Conservation (phyloP, 1,140 invertebrate genomes). For the Gonatopus flavifemur region DNA sequence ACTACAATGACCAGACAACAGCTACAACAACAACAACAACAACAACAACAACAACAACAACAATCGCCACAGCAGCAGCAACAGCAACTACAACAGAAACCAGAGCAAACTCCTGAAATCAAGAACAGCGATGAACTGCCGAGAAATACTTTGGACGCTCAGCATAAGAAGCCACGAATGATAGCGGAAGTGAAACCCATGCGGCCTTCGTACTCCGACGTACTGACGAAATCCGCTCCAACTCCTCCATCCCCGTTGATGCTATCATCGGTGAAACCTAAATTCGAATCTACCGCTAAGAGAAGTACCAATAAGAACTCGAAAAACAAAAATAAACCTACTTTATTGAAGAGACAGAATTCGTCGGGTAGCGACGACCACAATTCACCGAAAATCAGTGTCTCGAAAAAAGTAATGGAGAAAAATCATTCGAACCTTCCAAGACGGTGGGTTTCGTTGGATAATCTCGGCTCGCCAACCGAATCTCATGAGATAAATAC, state of each 20-base stretch:
- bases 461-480: conserved; percentile 44
- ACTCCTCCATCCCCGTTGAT: conserved; percentile 44
- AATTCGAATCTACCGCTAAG: conserved; percentile 41
- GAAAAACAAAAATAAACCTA: conserved; percentile 48
- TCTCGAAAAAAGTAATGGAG: conserved; percentile 40
- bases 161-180: conserved; percentile 68
- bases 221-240: conserved; percentile 70
- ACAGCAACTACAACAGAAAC: no score
- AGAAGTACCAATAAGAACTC: conserved; percentile 42
- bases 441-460: conserved; percentile 52
- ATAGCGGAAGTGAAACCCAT: conserved; percentile 83
- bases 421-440: conserved; percentile 47
- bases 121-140: conserved; percentile 36
- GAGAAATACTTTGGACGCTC: conserved; percentile 24
- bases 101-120: conserved; percentile 24
- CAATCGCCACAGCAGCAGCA: no score
- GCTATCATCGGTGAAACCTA: conserved; percentile 41
- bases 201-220: conserved; percentile 81
- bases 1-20: no score
- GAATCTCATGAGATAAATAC: conserved; percentile 40
- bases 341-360: conserved; percentile 55
- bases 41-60: no score
- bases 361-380: conserved; percentile 60
- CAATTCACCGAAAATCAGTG: conserved; percentile 52
- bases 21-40: no score